A percentile compares a stretch with the other conserved stretches of the same genome.
Evolutionary conservation across 35 echinoderm and acorn worm genomes (phyloP).

Genomic region (Lytechinus pictus): DNA sequence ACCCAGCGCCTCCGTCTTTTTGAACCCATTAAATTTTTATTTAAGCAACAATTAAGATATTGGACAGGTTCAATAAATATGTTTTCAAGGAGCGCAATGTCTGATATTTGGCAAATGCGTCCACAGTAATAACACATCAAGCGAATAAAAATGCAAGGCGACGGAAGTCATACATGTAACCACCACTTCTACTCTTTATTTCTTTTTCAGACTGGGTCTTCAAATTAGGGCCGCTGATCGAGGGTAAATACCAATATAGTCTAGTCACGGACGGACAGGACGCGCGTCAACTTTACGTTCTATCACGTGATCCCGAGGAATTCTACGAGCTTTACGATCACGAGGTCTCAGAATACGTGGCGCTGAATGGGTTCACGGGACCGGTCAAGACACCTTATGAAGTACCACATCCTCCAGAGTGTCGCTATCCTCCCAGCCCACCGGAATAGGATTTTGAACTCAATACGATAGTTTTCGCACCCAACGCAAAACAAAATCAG

Average conservation of each 20-base stretch:
- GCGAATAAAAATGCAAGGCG: no score
- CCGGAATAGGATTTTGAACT: neutral
- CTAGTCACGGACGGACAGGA: constrained; percentile 69
- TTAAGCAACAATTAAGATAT: no score
- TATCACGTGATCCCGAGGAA: constrained; percentile 56
- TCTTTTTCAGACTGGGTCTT: constrained; percentile 76
- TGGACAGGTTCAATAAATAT: no score
- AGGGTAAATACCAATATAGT: constrained; percentile 73
- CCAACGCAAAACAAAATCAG: no score
- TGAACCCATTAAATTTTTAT: no score
- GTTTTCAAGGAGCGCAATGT: no score
- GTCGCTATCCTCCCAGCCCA: constrained; percentile 43
- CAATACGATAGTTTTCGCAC: no score
- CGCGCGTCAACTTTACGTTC: constrained; percentile 71
- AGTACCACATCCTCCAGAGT: constrained; percentile 54
- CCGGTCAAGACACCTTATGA: neutral
- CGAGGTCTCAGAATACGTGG: constrained; percentile 58
- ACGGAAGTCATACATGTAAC: no score
- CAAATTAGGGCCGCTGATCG: constrained; percentile 62
- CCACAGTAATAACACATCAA: no score
- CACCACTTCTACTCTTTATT: no score
- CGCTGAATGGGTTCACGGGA: constrained; percentile 43
- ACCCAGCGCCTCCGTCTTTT: no score
- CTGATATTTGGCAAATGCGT: no score
- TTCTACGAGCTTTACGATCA: constrained; percentile 69